Base-by-base conservation (phyloP, 2,888 invertebrate genomes). In the Pterobdella sp. region DNA sequence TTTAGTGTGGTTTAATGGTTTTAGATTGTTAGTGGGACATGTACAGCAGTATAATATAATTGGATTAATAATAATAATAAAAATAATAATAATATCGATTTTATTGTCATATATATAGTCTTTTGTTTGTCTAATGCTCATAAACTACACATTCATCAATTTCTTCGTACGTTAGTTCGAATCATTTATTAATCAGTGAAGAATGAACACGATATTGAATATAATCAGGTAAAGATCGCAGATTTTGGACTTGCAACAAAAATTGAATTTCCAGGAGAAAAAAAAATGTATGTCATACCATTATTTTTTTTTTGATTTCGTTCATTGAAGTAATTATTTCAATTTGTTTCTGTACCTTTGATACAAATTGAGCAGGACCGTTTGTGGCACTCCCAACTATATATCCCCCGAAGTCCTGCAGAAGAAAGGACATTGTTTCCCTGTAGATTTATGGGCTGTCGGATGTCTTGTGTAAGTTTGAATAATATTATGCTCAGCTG, bases 381-480 rank as follows among this genome's bases (percentile, higher is more conserved):
- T 88, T 52, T 88, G 88, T 81, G 88, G 88, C 26, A 88, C 88
- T 3, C 88, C 88, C 29, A 88, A 88, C 79, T 88, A 88, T 81
- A 87, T 88, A 68, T 87, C 88, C 2, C 88, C 88, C 34, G 88
- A 88, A 81, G 87, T 88, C 29, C 81, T 88, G 70, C 85, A 85
- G 79, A 87, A 87, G 79, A 84, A 85, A 78, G 87, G 87, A 10
- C 87, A 87, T 82, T 86, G 87, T 75, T 87, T 85, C 78, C 86
- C 86, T 77, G 87, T 87, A 34, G 88, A 88, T 79, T 85, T 87
- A 32, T 88, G 88, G 88, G 87, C 88, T 0, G 81, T 88, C 26
- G 88, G 88, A 22, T 88, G 88, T 80, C 86, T 87, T 74, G 84
- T 87, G 82, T 88, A 79, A 82, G 84, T 80, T 72, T 49, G 10